Evolutionary conservation across 2,113 vertebrate species (phyloP), one percentile per base, ranked within the genome.

Genomic region (Pterophyllum scalare): DNA sequence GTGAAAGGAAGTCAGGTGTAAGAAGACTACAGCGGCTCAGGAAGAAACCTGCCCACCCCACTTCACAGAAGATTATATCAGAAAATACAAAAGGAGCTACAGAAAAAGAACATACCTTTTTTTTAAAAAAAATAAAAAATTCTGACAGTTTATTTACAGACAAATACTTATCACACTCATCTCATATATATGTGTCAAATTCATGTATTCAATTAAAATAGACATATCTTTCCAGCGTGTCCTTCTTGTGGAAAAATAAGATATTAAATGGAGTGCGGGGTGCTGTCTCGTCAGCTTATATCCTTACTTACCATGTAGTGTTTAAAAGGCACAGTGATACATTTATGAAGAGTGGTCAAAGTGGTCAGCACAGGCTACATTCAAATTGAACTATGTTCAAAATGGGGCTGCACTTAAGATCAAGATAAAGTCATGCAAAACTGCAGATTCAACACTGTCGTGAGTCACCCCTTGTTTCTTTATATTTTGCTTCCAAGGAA

Each of bases 1-100:
- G 38, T 89, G 89, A 93, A 86, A 89, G 79, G 79, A 84, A 84
- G 79, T 81, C 80, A 75, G 84, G 76, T 77, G 60, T 79, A 65
- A 87, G 80, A 58, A 79, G 88, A 59, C 83, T 59, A 58, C 77
- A 43, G 79, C 7, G 17, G 78, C 81, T 75, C 24, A 57, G 87
- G 83, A 56, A 49, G 61, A 77, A 79, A 76, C 38, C 83, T 77
- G 75, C 67, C 72, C 78, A 52, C 72, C 75, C 49, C 24, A 59
- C 81, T 79, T 86, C 65, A 89, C 22, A 46, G 19, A 74, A 58
- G 28, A 83, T 11, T 38, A 20, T 49, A 54, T n/a, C 15, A 61
- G 43, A 61, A 82, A 77, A 87, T 49, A 35, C 17, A 13, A 14
- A 33, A 35, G 40, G 40, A 22, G 58, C 12, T 75, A 59, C 24